These are phyloP conservation scores for Deroplatys truncata DNA, from an alignment of 2,888 invertebrate genomes.

Conservation along the genomic window DNA sequence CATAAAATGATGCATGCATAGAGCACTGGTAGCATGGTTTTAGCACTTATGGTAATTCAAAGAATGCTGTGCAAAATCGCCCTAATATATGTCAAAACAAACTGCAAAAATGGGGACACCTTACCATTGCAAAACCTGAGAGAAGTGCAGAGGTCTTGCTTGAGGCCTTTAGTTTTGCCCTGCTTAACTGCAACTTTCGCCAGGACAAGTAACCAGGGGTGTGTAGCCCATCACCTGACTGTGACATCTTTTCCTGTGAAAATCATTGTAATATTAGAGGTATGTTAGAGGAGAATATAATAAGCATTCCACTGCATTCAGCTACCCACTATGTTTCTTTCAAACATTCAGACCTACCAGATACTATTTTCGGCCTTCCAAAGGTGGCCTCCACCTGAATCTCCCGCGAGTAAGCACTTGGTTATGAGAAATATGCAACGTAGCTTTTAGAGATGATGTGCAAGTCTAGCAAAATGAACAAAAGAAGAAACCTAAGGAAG, in stretches of 20 bases:
- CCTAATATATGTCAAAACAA: not conserved
- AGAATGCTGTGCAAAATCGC: too few species aligned
- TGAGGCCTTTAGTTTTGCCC: constrained; percentile 96
- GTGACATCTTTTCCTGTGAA: constrained; percentile 53
- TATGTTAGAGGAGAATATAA: not conserved
- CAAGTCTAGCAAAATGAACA: constrained; percentile 18
- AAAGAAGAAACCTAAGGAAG: not conserved
- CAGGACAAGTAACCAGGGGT: constrained; percentile 83
- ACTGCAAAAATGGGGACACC: constrained; percentile 34
- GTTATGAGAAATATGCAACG: constrained; percentile 5
- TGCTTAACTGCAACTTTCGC: constrained; percentile 88
- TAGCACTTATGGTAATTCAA: too few species aligned
- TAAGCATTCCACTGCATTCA: not conserved
- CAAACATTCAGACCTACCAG: constrained; percentile 12
- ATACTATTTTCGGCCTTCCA: constrained; percentile 2
- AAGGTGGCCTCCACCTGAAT: constrained; percentile 5
- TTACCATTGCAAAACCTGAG: constrained; percentile 96
- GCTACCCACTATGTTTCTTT: not conserved
- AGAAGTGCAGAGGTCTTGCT: constrained; percentile 96
- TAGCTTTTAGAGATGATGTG: constrained; percentile 9
- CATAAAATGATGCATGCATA: too few species aligned
- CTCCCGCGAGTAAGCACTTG: not conserved
- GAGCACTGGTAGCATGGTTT: too few species aligned
- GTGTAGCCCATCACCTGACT: constrained; percentile 70
- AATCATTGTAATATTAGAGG: not conserved